A percentile compares a stretch with the other conserved stretches of the same genome.
phyloP scores from a whole-genome alignment of 2,113 vertebrate genomes.

The Dinomys branickii region DNA sequence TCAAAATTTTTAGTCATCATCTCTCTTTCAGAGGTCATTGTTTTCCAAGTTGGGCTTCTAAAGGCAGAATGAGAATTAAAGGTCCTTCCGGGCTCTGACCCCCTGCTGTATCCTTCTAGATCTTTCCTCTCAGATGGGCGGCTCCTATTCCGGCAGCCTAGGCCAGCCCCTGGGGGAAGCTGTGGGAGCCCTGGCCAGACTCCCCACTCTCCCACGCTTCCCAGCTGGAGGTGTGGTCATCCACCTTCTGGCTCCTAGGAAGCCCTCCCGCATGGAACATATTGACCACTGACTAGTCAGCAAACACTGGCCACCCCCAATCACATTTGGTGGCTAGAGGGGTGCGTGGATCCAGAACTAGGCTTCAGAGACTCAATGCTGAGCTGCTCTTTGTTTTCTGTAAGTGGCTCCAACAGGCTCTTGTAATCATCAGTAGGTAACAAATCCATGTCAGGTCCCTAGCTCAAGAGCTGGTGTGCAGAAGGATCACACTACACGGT shows the following conservation, averaged over 20 bases:
- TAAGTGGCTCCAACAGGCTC: background rate
- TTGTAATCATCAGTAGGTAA: background rate
- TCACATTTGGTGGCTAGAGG: background rate
- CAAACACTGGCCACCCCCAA: background rate
- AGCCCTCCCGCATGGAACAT: background rate
- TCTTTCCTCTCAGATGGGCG: conserved; percentile 54
- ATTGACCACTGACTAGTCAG: fast-evolving
- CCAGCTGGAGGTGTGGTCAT: background rate
- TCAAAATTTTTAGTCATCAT: conserved; percentile 51
- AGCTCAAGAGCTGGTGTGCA: background rate
- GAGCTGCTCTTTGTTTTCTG: background rate
- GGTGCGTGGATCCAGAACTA: background rate
- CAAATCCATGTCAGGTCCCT: background rate
- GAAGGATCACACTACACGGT: background rate
- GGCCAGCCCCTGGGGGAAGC: conserved; percentile 48
- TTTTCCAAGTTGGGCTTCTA: conserved; percentile 66
- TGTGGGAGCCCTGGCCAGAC: background rate
- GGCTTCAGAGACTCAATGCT: background rate
- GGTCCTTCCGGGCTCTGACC: conserved; percentile 50
- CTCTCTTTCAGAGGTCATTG: conserved; percentile 66
- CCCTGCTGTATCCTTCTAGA: conserved; percentile 50
- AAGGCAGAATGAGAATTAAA: conserved; percentile 64
- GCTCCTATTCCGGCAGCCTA: background rate
- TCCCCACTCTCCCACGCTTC: background rate
- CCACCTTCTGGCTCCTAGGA: background rate